Evolutionary conservation across 2,888 invertebrate species (phyloP), one percentile per base, ranked within the genome.

Genomic region (Sphecodes monilicornis): DNA sequence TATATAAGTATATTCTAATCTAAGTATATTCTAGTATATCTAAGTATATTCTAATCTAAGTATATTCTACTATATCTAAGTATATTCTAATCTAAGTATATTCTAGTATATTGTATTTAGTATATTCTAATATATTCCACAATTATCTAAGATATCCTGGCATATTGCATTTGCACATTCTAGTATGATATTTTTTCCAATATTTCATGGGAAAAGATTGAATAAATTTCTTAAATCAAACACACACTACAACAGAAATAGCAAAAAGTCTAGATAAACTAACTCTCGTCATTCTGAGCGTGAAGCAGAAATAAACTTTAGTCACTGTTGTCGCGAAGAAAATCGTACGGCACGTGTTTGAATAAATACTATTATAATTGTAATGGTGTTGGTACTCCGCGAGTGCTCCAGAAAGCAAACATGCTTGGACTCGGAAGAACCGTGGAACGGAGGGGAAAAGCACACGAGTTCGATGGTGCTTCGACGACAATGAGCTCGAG

Each of bases 401-500:
- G 29, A 29, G 29, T 16, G 60, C 29, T 60, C 26, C 16, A 29
- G 29, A 60, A 29, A 16, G 60, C 60, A 60, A 60, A 60, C 60
- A 64, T 64, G 16, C 26, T 69, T 41, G 69, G 70, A 71, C 29
- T 46, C 22, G 46, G 10, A 32, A 22, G 70, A 71, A 22, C 11
- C 46, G 70, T 5, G 70, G 29, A 22, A 43, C 18, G 43, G 22
- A 3, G 66, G 36, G 0, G 11, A 68, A 36, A 68, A 36, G 66
- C 60, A 60, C 60, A 29, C 60, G 11, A 22, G 39, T 68, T 68
- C 46, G 41, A 70, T 70, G 70, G 70, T 70, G 46, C 70, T 71
- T 71, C 46, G 70, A 71, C 46, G 26, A 74, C 74, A 60, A 41
- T 60, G 57, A 60, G 60, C 60, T 60, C 60, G 60, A n/a, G 74